These are phyloP conservation scores for Periparus ater DNA, from an alignment of 2,797 vertebrate genomes.

Conservation along the genomic window DNA sequence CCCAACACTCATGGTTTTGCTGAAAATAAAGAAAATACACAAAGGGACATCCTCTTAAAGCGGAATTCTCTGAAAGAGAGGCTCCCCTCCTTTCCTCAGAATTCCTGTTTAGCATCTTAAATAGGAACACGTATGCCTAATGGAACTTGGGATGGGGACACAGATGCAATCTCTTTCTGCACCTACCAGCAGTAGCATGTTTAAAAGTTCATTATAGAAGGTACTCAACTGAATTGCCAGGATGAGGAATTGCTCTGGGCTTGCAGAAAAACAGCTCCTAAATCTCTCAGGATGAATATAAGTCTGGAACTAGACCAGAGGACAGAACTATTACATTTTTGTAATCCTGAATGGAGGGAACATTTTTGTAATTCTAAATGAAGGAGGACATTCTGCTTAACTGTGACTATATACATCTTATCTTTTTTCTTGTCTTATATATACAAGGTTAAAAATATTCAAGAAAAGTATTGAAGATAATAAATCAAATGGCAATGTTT, in stretches of 20 bases:
- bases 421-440: not conserved
- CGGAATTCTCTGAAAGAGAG: not conserved
- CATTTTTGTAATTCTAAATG: not conserved
- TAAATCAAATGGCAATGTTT: not conserved
- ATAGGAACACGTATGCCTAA: not conserved
- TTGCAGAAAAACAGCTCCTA: not conserved
- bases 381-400: not conserved
- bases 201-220: not conserved
- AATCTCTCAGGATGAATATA: not conserved
- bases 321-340: not conserved
- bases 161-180: not conserved
- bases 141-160: not conserved
- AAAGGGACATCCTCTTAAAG: not conserved
- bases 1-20: rapidly evolving
- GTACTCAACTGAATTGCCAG: not conserved
- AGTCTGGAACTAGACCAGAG: not conserved
- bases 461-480: not conserved
- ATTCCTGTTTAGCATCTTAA: not conserved
- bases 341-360: not conserved
- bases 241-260: not conserved
- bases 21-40: not conserved
- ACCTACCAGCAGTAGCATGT: not conserved
- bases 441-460: not conserved
- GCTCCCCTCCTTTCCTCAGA: not conserved
- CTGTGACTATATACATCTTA: not conserved